phyloP scores from a whole-genome alignment of 2,113 vertebrate genomes.

The Amblyopsis rosae region DNA sequence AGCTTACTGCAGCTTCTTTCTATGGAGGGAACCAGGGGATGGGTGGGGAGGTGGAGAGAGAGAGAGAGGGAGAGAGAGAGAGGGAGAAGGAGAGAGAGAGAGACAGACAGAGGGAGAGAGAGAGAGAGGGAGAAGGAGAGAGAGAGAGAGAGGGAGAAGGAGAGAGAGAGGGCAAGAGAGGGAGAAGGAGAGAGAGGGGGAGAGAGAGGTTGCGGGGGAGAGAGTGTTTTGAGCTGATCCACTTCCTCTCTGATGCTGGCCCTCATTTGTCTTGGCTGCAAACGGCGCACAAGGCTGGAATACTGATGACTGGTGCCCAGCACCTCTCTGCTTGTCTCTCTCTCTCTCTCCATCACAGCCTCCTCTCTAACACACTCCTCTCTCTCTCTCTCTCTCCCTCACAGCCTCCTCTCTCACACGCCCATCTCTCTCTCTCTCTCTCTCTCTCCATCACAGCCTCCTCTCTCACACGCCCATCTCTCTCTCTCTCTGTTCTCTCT shows the following conservation, averaged over 20 bases:
- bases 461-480: conserved; percentile 39
- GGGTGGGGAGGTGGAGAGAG: background rate
- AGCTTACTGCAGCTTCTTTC: conserved; percentile 15
- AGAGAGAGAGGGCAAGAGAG: background rate
- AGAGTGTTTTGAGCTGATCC: conserved; percentile 70
- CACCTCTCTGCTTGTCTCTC: background rate
- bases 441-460: conserved; percentile 19
- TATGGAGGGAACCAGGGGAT: background rate
- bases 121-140: conserved; percentile 1
- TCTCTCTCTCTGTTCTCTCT: conserved; percentile 64
- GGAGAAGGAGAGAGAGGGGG: background rate
- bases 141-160: too few species aligned
- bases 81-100: background rate
- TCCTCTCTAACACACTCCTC: background rate
- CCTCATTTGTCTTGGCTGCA: conserved; percentile 71
- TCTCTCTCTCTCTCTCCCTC: background rate
- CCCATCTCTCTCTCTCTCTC: conserved; percentile 19
- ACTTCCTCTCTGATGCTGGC: conserved; percentile 69
- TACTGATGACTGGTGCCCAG: conserved; percentile 56
- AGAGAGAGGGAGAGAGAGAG: too few species aligned
- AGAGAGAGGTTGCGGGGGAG: conserved; percentile 38
- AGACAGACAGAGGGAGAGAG: conserved; percentile 40
- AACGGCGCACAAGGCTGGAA: conserved; percentile 59
- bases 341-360: background rate
- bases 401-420: background rate